Evolutionary conservation across 23 tunicate genomes (phyloP).

Genomic region (Aplidium turbinatum): DNA sequence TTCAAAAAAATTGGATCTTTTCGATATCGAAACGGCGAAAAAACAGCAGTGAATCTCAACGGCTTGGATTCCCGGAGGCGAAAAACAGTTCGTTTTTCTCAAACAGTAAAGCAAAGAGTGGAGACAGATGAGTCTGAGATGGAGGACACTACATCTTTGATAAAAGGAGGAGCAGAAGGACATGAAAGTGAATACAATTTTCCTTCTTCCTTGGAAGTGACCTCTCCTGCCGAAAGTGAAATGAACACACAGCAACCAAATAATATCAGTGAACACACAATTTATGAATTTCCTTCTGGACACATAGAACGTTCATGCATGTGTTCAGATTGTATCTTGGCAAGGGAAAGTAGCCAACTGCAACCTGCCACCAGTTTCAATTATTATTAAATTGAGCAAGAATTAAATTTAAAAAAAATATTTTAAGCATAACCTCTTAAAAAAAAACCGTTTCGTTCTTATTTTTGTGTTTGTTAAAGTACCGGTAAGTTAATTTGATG

Average conservation of each 20-base stretch:
- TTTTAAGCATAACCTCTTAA: too few relatives aligned
- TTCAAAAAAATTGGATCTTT: slow-evolving; percentile 58
- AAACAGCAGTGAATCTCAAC: slow-evolving; percentile 40
- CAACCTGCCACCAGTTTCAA: slow-evolving; percentile 23
- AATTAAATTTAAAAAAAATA: too few relatives aligned
- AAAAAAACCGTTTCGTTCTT: too few relatives aligned
- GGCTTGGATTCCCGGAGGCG: too few relatives aligned
- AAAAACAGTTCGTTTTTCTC: slow-evolving; percentile 91
- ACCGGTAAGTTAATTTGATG: too few relatives aligned
- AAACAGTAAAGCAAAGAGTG: slow-evolving; percentile 75
- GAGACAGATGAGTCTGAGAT: slow-evolving; percentile 59
- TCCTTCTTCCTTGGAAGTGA: not conserved
- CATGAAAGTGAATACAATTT: slow-evolving; percentile 5
- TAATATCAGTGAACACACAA: slow-evolving; percentile 26
- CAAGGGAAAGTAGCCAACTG: slow-evolving; percentile 62
- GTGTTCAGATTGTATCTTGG: slow-evolving; percentile 78
- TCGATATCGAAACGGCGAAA: slow-evolving; percentile 68
- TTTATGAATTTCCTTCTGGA: slow-evolving; percentile 83
- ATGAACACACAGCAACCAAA: not conserved
- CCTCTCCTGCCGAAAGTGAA: too few relatives aligned
- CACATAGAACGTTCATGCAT: slow-evolving; percentile 84
- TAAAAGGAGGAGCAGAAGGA: slow-evolving; percentile 61
- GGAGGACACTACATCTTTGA: slow-evolving; percentile 78
- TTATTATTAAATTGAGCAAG: too few relatives aligned
- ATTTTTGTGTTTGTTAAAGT: too few relatives aligned